These are phyloP conservation scores for Columba livia DNA, from an alignment of 2,113 vertebrate species.

Conservation along the genomic window DNA sequence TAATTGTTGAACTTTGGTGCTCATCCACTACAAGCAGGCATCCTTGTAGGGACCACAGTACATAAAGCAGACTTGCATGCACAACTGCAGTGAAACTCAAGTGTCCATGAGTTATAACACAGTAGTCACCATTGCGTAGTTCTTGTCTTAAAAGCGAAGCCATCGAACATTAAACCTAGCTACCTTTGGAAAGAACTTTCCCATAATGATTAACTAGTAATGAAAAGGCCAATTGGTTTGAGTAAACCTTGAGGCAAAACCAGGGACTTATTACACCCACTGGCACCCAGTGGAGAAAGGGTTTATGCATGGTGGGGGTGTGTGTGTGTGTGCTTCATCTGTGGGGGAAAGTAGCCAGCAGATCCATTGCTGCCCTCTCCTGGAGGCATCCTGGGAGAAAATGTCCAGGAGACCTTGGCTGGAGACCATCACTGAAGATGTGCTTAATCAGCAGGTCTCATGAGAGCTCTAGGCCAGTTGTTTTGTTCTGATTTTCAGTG, in stretches of 20 bases:
- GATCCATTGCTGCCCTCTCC: conserved; percentile 71
- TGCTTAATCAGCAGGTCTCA: not conserved
- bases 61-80: not conserved
- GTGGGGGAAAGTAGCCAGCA: not conserved
- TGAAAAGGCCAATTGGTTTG: conserved; percentile 36
- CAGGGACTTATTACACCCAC: not conserved
- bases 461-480: rapidly evolving
- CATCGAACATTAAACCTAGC: not conserved
- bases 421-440: not conserved
- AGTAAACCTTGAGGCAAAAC: conserved; percentile 33
- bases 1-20: not conserved
- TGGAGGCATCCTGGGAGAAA: conserved; percentile 44
- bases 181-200: conserved; percentile 43
- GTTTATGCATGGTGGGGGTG: not conserved
- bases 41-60: not conserved
- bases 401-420: not conserved
- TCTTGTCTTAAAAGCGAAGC: not conserved
- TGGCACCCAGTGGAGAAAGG: not conserved
- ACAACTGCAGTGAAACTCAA: not conserved
- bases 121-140: not conserved
- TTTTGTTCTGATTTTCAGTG: not conserved
- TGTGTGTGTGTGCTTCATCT: not conserved
- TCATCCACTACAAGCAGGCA: not conserved
- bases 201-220: conserved; percentile 58
- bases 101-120: not conserved